Evolutionary conservation across 2,797 vertebrate genomes (phyloP).

Genomic region (Pteropus rufus): DNA sequence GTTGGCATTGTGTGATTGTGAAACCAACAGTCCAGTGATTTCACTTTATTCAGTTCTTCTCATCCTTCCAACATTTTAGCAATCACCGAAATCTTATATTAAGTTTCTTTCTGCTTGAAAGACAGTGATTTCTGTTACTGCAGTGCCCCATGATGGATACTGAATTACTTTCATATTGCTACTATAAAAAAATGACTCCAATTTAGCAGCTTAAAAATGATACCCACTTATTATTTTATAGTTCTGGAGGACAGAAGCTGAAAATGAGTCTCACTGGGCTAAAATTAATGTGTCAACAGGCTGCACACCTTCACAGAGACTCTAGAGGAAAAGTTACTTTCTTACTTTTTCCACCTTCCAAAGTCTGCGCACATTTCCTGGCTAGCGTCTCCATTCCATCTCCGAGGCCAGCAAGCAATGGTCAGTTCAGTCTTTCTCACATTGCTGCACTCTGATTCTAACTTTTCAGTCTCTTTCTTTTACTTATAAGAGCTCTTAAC

Average conservation of each 20-base stretch:
- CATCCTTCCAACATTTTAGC: background rate
- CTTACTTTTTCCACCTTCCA: background rate
- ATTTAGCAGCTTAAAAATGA: background rate
- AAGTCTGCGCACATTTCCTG: background rate
- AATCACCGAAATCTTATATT: background rate
- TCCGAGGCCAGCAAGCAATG: background rate
- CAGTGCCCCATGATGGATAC: background rate
- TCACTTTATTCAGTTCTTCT: background rate
- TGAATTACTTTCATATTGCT: background rate
- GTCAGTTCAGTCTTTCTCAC: background rate
- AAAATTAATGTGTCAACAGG: background rate
- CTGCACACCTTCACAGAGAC: background rate
- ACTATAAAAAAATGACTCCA: background rate
- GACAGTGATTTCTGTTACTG: background rate
- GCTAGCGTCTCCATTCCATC: background rate
- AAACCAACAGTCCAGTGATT: background rate
- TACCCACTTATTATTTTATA: background rate
- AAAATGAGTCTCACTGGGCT: background rate
- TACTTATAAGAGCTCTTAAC: background rate
- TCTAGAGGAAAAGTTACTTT: background rate
- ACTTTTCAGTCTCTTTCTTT: background rate
- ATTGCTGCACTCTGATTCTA: background rate
- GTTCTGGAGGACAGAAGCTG: background rate
- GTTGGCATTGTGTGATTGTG: background rate
- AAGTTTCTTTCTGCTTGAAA: background rate